phyloP scores from a whole-genome alignment of 1,140 invertebrate species.

The Phymastichus coffea region DNA sequence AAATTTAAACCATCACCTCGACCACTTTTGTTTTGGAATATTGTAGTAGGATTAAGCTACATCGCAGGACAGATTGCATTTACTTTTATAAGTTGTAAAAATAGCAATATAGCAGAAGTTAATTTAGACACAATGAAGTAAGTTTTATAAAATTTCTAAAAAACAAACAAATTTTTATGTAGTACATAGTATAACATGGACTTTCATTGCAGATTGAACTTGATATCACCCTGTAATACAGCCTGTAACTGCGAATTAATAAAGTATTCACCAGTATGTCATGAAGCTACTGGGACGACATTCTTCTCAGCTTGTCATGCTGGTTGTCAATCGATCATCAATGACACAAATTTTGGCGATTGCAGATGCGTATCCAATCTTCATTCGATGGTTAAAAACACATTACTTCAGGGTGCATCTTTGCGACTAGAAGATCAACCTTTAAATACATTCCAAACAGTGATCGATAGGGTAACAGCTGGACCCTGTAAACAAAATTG shows the following conservation, averaged over 20 bases:
- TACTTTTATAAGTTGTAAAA: slow-evolving; percentile 63
- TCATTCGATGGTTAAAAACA: too few species aligned
- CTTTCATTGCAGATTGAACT: slow-evolving; percentile 52
- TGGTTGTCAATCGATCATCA: slow-evolving; percentile 54
- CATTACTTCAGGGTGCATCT: too few species aligned
- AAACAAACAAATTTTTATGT: slow-evolving; percentile 4
- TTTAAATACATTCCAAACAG: too few species aligned
- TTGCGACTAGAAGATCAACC: too few species aligned
- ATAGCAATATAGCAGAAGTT: slow-evolving; percentile 47
- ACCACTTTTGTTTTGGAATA: slow-evolving; percentile 65
- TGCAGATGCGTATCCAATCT: slow-evolving; percentile 42
- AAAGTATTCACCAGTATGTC: slow-evolving; percentile 63
- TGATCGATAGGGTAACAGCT: slow-evolving; percentile 44
- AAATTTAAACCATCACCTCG: slow-evolving; percentile 63
- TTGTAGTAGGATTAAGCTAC: slow-evolving; percentile 61
- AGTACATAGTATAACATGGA: not conserved
- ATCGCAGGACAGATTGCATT: slow-evolving; percentile 57
- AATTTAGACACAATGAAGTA: slow-evolving; percentile 46
- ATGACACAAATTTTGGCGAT: slow-evolving; percentile 45
- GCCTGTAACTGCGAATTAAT: slow-evolving; percentile 59
- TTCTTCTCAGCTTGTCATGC: slow-evolving; percentile 67
- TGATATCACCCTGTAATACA: slow-evolving; percentile 57
- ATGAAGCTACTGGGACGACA: slow-evolving; percentile 56
- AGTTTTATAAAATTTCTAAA: slow-evolving; percentile 34
- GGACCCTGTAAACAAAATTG: slow-evolving; percentile 62